A percentile compares a stretch with the other conserved stretches of the same genome.
These are phyloP conservation scores for Pao palembangensis DNA, from an alignment of 2,113 vertebrate species.

Conservation along the genomic window DNA sequence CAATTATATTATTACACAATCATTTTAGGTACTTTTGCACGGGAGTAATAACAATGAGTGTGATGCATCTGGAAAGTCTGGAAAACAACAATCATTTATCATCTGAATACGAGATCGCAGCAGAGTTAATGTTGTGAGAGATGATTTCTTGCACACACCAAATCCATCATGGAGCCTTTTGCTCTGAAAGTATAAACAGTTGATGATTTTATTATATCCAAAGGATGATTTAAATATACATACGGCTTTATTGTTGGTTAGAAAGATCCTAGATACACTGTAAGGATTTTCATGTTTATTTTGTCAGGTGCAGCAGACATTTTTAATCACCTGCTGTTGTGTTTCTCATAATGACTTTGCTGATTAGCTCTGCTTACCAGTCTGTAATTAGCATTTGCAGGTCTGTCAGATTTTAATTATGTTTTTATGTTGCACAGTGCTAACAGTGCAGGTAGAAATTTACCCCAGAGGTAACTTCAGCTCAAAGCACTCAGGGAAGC, in stretches of 20 bases:
- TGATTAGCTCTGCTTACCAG: constrained; percentile 32
- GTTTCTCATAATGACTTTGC: constrained; percentile 47
- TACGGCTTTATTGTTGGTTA: too few relatives aligned
- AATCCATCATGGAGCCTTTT: too few relatives aligned
- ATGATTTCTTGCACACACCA: too few relatives aligned
- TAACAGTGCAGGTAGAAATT: constrained; percentile 27
- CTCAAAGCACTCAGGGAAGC: constrained; percentile 6
- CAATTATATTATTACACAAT: too few relatives aligned
- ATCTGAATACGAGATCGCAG: background rate
- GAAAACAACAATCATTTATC: background rate
- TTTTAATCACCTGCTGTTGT: constrained; percentile 25
- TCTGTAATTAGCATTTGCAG: constrained; percentile 45
- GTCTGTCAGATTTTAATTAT: constrained; percentile 42
- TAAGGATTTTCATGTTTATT: background rate
- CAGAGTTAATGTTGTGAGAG: too few relatives aligned
- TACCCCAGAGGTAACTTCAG: constrained; percentile 21
- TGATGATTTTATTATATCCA: too few relatives aligned
- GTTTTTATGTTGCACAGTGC: constrained; percentile 14
- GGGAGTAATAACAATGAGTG: background rate
- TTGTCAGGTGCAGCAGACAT: background rate
- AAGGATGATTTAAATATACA: too few relatives aligned
- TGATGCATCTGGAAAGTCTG: background rate
- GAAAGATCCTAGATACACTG: too few relatives aligned
- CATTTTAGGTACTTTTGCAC: too few relatives aligned
- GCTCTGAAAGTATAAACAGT: too few relatives aligned